These are phyloP conservation scores for Canis aureus DNA, from an alignment of 2,113 vertebrate genomes.

Conservation along the genomic window DNA sequence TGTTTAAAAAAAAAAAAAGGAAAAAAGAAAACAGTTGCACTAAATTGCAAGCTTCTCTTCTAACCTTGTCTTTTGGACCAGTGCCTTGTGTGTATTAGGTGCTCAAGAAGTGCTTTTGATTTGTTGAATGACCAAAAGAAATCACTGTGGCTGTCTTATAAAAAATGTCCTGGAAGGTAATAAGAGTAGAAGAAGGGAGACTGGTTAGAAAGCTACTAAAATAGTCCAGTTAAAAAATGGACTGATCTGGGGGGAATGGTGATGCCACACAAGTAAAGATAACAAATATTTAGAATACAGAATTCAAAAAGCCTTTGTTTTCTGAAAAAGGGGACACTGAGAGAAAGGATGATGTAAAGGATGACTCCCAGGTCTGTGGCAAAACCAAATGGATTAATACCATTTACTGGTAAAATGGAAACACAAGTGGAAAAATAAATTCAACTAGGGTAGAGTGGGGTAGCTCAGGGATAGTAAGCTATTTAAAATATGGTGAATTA, in stretches of 20 bases:
- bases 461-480: not conserved
- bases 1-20: not conserved
- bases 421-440: not conserved
- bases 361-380: not conserved
- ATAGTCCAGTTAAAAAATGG: not conserved
- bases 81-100: not conserved
- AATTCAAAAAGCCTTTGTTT: conserved; percentile 24
- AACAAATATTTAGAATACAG: not conserved
- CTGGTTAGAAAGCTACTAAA: not conserved
- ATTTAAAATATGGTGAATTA: not conserved
- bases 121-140: not conserved
- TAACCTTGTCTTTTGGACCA: not conserved
- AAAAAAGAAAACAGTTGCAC: not conserved
- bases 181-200: not conserved
- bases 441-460: not conserved
- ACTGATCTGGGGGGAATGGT: not conserved
- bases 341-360: not conserved
- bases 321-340: not conserved
- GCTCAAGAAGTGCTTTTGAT: not conserved
- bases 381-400: not conserved
- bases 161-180: not conserved
- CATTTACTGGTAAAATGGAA: not conserved
- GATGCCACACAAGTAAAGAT: not conserved
- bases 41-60: not conserved
- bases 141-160: not conserved